Evolutionary conservation across 2,797 vertebrate species (phyloP), one percentile per base, ranked within the genome.

Genomic region (Danio jaintianensis): DNA sequence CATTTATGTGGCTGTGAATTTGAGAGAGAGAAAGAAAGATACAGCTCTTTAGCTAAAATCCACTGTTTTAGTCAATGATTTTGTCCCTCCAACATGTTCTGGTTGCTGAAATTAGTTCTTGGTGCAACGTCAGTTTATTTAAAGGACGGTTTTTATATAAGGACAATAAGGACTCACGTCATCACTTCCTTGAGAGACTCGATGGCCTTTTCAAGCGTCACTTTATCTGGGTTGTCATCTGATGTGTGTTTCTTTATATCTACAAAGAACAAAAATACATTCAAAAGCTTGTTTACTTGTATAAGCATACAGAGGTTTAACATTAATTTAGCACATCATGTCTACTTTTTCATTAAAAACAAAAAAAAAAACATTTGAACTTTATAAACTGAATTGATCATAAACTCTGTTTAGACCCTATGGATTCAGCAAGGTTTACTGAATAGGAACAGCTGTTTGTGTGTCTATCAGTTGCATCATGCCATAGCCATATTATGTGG

Each of bases 131-230:
- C 56, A 64, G 5, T 20, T 64, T 36, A 7, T n/a, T 55, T 38
- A 5, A 55, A 43, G 43, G 9, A 29, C 12, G 43, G 40, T 43
- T 58, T 6, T 12, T 29, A 29, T 29, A 29, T 29, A 29, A 29
- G 29, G 29, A 3, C 29, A 29, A 29, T 29, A 29, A 29, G 29
- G 29, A 94, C 98, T 97, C 92, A 99, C 98, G 96, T 99, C 97
- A 99, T 99, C 82, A 99, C 97, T 93, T 99, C 97, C 90, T 97
- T 98, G 74, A 99, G 89, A 45, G 97, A 98, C 82, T 97, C 97
- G 64, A 99, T 98, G 69, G 98, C 97, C 92, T 93, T 96, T 85
- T 98, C 97, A 84, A 99, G 90, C 47, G 92, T 98, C 78, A 92
- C 84, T 93, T 98, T 99, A 90, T 99, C 98, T 68, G 97, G 97